Evolutionary conservation across 2,888 invertebrate genomes (phyloP), one percentile per base, ranked within the genome.

Genomic region (Caenorhabditis sp.): DNA sequence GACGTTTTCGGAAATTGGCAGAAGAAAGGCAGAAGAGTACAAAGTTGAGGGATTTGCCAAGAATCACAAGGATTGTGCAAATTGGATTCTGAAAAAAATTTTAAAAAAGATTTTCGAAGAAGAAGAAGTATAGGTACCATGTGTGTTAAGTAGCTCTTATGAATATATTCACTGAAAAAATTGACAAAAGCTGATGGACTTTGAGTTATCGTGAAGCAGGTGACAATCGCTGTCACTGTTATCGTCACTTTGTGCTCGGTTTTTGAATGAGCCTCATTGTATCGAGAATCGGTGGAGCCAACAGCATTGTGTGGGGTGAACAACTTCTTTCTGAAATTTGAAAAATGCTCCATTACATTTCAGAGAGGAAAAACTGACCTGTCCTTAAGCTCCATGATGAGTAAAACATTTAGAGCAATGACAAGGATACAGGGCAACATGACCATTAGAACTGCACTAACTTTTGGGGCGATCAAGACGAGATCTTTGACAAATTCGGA

Each of bases 41-140:
- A 63, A 85, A 85, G 67, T 84, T 84, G n/a, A 86, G 71, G 0
- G 86, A 76, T 58, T 86, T 84, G 21, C 86, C 86, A 17, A 83
- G 60, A 0, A 83, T 79, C 1, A 86, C 85, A 57, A 85, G 73
- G 36, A 81, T 80, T n/a, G 81, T 81, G 53, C 78, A 70, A 59
- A 82, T 67, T 21, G 80, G 17, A 80, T 53, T 43, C 72, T 71
- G 21, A 72, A 61, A 56, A n/a, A n/a, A n/a, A n/a, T n/a, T n/a
- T n/a, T n/a, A n/a, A n/a, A n/a, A n/a, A n/a, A n/a, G n/a, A n/a
- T n/a, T n/a, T n/a, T n/a, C n/a, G n/a, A n/a, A n/a, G n/a, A n/a
- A n/a, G n/a, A n/a, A n/a, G n/a, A n/a, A n/a, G n/a, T n/a, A n/a
- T n/a, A n/a, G n/a, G n/a, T n/a, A n/a, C n/a, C n/a, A n/a, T n/a